Evolutionary conservation across 2,113 vertebrate genomes (phyloP), one percentile per base, ranked within the genome.

Genomic region (Rhizomys pruinosus): DNA sequence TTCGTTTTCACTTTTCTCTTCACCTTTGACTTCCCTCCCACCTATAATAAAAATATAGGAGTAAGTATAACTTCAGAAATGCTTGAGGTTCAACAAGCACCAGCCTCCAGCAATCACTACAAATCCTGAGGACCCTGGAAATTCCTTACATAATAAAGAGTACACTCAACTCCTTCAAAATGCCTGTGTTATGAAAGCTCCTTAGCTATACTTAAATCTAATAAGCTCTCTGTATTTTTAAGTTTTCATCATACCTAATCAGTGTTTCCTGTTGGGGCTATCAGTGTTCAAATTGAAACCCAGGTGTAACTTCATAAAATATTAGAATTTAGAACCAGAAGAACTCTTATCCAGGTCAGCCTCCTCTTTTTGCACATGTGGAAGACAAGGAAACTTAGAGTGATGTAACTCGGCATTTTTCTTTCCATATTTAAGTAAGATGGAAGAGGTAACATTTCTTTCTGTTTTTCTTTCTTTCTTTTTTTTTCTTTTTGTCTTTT

Each of bases 1-100:
- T 88, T 97, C 97, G 0, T 97, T 98, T 22, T 81, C 95, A 84
- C 69, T 98, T 79, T 98, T 98, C 89, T 98, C 98, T 94, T 98
- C 97, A 87, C 97, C 94, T 90, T 97, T 96, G 69, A 96, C 95
- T n/a, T 98, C 98, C 97, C 97, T 98, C 71, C 97, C 95, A 94
- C 98, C 99, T 99, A 34, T 27, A 96, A 95, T 32, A 93, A 84
- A 94, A 97, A 87, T 34, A 19, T 0, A 79, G 87, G 81, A 85
- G 13, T 47, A 74, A 94, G 20, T 52, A 25, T 85, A 80, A 87
- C 15, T 84, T 91, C 55, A 93, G 39, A 94, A 80, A 44, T 85
- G 79, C 52, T 57, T 86, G 47, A 59, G 10, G 12, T 47, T 94
- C 87, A 34, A 47, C 13, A 85, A 87, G 2, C 25, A 87, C 39